Evolutionary conservation across 2,113 vertebrate species (phyloP).

Genomic region (Meriones unguiculatus): DNA sequence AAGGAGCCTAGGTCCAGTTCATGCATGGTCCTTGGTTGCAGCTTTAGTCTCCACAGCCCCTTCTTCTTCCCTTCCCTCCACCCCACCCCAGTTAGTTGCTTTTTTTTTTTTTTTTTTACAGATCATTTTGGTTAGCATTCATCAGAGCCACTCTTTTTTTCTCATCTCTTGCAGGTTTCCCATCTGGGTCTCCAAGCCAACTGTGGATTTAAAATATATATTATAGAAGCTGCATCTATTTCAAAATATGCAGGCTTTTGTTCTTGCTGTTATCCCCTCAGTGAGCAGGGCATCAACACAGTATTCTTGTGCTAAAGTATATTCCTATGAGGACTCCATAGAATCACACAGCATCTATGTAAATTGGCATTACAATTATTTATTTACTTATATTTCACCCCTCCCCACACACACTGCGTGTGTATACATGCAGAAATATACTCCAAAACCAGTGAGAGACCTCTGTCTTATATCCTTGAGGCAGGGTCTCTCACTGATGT

Average conservation of each 20-base stretch:
- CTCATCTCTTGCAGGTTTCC: too few relatives aligned
- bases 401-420: neutral
- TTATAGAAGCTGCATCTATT: neutral
- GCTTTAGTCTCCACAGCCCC: too few relatives aligned
- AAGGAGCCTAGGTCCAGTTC: too few relatives aligned
- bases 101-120: neutral
- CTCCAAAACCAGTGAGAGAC: neutral
- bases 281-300: too few relatives aligned
- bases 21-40: too few relatives aligned
- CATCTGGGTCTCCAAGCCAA: neutral
- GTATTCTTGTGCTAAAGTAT: neutral
- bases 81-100: too few relatives aligned
- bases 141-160: neutral
- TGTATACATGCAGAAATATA: neutral
- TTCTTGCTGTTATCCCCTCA: neutral
- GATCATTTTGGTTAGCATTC: neutral
- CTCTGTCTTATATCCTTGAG: neutral
- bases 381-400: neutral
- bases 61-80: too few relatives aligned
- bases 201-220: neutral
- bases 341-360: neutral
- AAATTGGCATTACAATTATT: neutral
- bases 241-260: neutral
- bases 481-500: neutral
- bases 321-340: neutral